Conservation (phyloP, 2,113 vertebrate genomes). For the Cebidichthys violaceus region DNA sequence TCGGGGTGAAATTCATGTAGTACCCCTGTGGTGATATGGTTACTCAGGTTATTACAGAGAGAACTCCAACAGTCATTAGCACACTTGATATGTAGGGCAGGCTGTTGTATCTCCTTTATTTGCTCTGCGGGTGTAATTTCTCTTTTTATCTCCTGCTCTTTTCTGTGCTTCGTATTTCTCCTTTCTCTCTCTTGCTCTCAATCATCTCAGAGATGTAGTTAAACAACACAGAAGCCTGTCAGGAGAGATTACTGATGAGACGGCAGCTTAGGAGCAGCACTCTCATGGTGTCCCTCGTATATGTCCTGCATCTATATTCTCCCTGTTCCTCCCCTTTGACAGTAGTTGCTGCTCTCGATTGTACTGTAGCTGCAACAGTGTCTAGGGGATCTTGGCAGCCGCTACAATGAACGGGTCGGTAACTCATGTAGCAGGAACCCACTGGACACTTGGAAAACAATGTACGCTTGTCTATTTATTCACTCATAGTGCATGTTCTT, state of each 20-base stretch:
- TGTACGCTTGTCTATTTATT: background rate
- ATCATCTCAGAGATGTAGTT: conserved; percentile 59
- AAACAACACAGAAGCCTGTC: conserved; percentile 64
- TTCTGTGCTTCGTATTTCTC: conserved; percentile 62
- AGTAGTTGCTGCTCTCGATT: conserved; percentile 48
- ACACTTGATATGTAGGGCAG: conserved; percentile 68
- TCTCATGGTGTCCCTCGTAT: conserved; percentile 39
- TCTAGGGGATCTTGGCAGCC: conserved; percentile 26
- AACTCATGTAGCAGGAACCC: conserved; percentile 26
- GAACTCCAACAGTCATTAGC: conserved; percentile 67
- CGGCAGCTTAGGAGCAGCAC: conserved; percentile 39
- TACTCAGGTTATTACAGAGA: conserved; percentile 66
- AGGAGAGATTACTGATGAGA: conserved; percentile 61
- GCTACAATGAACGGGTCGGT: conserved; percentile 43
- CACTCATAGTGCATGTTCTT: background rate
- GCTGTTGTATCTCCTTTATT: conserved; percentile 61
- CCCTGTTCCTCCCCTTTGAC: conserved; percentile 19
- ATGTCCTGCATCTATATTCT: conserved; percentile 60
- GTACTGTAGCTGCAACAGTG: conserved; percentile 33
- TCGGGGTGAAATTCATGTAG: conserved; percentile 57
- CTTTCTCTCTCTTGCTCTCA: conserved; percentile 42
- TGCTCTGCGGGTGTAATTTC: conserved; percentile 49
- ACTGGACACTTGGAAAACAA: conserved; percentile 39
- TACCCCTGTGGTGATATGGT: conserved; percentile 64
- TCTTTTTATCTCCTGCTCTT: conserved; percentile 59